Conservation (phyloP, 2,113 vertebrate species). For the Dissostichus mawsoni region DNA sequence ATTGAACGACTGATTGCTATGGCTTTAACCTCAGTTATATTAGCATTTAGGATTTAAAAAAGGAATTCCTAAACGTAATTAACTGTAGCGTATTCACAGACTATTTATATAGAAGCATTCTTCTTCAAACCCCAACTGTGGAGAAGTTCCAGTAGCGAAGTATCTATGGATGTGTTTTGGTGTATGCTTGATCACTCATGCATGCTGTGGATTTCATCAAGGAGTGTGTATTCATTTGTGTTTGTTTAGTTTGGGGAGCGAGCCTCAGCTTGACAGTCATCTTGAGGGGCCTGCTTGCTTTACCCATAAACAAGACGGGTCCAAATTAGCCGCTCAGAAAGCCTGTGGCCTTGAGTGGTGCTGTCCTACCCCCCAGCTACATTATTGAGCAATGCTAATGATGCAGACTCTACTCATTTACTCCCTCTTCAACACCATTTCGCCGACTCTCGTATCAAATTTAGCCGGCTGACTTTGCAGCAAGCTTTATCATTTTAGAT, state of each 20-base stretch:
- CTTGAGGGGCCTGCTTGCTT: slow-evolving; percentile 68
- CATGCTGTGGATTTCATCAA: slow-evolving; percentile 72
- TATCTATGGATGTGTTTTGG: slow-evolving; percentile 54
- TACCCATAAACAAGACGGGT: slow-evolving; percentile 70
- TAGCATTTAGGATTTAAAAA: background rate
- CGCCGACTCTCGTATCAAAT: slow-evolving; percentile 56
- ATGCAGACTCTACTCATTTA: slow-evolving; percentile 80
- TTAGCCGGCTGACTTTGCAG: slow-evolving; percentile 60
- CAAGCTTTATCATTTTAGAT: slow-evolving; percentile 71
- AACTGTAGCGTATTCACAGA: background rate
- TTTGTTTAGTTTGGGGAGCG: slow-evolving; percentile 73
- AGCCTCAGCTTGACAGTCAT: slow-evolving; percentile 74
- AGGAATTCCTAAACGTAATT: background rate
- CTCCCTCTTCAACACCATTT: slow-evolving; percentile 79
- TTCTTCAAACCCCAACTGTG: slow-evolving; percentile 42
- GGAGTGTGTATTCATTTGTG: slow-evolving; percentile 69
- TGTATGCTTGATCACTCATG: slow-evolving; percentile 76
- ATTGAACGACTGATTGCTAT: background rate
- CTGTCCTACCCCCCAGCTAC: slow-evolving; percentile 83
- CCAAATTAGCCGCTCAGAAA: slow-evolving; percentile 82
- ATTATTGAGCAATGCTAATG: slow-evolving; percentile 86
- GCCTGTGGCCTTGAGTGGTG: slow-evolving; percentile 81
- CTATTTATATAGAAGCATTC: background rate
- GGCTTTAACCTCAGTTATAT: background rate
- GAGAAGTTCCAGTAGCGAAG: slow-evolving; percentile 45